Percentiles rank a stretch among this genome's conserved stretches.
phyloP scores from a whole-genome alignment of 2,888 invertebrate species.

The Limnephilus lunatus region DNA sequence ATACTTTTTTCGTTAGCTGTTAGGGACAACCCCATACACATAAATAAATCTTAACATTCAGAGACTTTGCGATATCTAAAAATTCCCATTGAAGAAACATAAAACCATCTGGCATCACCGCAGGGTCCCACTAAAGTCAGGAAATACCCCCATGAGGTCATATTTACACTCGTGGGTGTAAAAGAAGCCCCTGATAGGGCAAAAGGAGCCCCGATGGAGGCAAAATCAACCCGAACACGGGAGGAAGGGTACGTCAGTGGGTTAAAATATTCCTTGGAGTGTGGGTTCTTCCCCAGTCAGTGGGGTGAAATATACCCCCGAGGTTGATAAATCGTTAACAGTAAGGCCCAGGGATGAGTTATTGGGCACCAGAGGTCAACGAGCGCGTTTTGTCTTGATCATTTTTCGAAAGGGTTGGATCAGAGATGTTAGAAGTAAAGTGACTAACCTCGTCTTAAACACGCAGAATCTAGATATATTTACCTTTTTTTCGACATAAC shows the following conservation, averaged over 20 bases:
- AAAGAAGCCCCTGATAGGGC: background rate
- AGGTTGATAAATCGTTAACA: constrained; percentile 60
- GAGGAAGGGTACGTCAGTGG: background rate
- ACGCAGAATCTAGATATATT: background rate
- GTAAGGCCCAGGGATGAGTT: constrained; percentile 57
- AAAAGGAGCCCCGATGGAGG: background rate
- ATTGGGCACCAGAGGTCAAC: constrained; percentile 61
- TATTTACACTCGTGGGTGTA: background rate
- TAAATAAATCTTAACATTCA: background rate
- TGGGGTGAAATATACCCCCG: constrained; percentile 44
- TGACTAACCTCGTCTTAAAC: background rate
- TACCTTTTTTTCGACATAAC: background rate
- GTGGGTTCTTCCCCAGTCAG: background rate
- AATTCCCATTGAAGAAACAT: constrained; percentile 12
- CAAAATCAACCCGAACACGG: background rate
- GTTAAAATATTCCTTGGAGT: background rate
- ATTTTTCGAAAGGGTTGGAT: constrained; percentile 55
- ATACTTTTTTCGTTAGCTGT: too few species aligned
- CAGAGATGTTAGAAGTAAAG: background rate
- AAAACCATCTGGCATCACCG: constrained; percentile 44
- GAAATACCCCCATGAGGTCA: background rate
- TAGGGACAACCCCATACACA: too few species aligned
- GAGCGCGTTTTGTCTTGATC: constrained; percentile 62
- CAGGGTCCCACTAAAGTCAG: background rate
- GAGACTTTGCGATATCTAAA: background rate